Percentiles rank a stretch among this genome's conserved stretches.
Conservation (phyloP, 2,797 vertebrate species). For the Pygocentrus nattereri region DNA sequence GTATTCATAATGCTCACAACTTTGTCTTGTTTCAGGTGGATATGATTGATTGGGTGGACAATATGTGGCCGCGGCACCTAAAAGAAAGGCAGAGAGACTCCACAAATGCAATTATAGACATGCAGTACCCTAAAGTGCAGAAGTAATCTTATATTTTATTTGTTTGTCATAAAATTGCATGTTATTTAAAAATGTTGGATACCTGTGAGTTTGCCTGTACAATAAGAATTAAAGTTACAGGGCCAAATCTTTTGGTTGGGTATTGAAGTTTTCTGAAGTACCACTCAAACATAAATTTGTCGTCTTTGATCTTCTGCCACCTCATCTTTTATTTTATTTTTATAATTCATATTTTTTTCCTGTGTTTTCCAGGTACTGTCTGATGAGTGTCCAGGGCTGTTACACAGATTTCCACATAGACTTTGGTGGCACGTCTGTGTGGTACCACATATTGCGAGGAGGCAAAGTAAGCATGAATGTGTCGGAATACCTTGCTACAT, state of each 20-base stretch:
- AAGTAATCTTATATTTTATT: conserved; percentile 82
- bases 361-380: conserved; percentile 88
- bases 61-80: conserved; percentile 98
- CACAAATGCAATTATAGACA: conserved; percentile 94
- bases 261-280: too few relatives aligned
- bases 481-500: not conserved
- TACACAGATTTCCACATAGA: conserved; percentile 98
- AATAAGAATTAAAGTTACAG: not conserved
- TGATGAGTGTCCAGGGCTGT: conserved; percentile 98
- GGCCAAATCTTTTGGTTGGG: not conserved
- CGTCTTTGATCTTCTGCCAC: not conserved
- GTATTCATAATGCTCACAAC: not conserved
- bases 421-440: conserved; percentile 97
- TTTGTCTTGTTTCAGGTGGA: conserved; percentile 83
- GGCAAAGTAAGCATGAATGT: conserved; percentile 84
- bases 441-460: conserved; percentile 97
- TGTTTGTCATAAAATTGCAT: too few relatives aligned
- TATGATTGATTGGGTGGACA: conserved; percentile 98
- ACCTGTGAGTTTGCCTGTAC: too few relatives aligned
- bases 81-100: conserved; percentile 96
- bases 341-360: conserved; percentile 1
- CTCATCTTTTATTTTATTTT: too few relatives aligned
- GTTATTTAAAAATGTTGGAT: too few relatives aligned
- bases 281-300: not conserved
- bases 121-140: conserved; percentile 99